Conservation (phyloP, 1,140 invertebrate species). For the Gerris buenoi region DNA sequence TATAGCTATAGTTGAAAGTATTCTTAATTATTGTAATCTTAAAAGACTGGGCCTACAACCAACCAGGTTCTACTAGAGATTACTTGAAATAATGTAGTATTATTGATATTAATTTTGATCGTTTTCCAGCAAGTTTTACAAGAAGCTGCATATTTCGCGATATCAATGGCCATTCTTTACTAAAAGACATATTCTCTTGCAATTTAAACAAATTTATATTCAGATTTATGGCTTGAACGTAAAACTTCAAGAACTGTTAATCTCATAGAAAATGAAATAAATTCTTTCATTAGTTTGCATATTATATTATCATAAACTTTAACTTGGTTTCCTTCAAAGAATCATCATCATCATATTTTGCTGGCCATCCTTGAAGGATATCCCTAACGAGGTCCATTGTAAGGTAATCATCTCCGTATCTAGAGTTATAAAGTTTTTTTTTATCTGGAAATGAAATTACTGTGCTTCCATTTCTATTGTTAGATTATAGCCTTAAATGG, state of each 20-base stretch:
- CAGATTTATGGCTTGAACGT: not conserved
- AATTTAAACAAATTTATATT: not conserved
- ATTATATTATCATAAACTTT: not conserved
- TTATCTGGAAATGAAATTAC: not conserved
- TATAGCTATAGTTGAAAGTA: not conserved
- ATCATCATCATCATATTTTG: not conserved
- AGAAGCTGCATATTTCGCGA: not conserved
- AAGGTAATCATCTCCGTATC: not conserved
- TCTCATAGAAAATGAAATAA: not conserved
- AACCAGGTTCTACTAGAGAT: not conserved
- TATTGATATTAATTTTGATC: not conserved
- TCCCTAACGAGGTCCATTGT: no score
- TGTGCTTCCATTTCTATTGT: slow-evolving; percentile 25
- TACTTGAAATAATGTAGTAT: not conserved
- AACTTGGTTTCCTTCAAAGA: not conserved
- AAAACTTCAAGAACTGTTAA: not conserved
- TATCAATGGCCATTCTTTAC: not conserved
- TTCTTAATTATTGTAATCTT: not conserved
- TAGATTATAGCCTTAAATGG: slow-evolving; percentile 25
- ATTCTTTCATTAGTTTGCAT: not conserved
- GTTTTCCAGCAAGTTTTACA: not conserved
- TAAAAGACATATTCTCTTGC: not conserved
- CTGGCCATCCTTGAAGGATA: not conserved
- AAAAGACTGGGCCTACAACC: not conserved
- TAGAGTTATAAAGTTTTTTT: not conserved